Percentiles rank a stretch among this genome's conserved stretches.
phyloP scores from a whole-genome alignment of 2,113 vertebrate species.

The Mustela nigripes region DNA sequence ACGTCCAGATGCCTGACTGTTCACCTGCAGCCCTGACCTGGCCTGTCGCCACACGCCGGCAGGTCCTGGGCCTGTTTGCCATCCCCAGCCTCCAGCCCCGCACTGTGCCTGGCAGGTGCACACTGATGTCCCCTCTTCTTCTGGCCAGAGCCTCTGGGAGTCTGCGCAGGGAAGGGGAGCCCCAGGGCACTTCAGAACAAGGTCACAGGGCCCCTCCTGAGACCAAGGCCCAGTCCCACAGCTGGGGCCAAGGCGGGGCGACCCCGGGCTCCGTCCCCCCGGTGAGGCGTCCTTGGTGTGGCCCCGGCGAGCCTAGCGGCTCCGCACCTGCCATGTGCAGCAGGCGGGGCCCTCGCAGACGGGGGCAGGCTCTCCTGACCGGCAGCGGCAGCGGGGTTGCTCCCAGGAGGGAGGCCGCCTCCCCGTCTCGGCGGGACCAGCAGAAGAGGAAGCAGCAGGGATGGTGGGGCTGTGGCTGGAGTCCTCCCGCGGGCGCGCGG shows the following conservation, averaged over 20 bases:
- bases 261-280: background rate
- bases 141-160: background rate
- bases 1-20: background rate
- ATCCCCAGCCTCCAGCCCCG: accelerated
- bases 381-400: background rate
- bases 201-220: background rate
- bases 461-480: accelerated
- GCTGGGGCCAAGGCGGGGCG: background rate
- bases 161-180: background rate
- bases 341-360: background rate
- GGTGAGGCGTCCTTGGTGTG: background rate
- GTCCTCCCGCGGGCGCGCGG: background rate
- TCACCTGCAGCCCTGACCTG: background rate
- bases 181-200: too few species aligned
- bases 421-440: accelerated
- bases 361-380: background rate
- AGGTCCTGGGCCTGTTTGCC: background rate
- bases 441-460: too few species aligned
- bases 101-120: background rate
- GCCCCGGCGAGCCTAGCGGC: background rate
- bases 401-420: too few species aligned
- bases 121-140: background rate
- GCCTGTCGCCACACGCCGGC: background rate
- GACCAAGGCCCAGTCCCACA: background rate
- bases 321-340: background rate